Evolutionary conservation across 2,113 vertebrate species (phyloP).

Genomic region (Sciurus niger): DNA sequence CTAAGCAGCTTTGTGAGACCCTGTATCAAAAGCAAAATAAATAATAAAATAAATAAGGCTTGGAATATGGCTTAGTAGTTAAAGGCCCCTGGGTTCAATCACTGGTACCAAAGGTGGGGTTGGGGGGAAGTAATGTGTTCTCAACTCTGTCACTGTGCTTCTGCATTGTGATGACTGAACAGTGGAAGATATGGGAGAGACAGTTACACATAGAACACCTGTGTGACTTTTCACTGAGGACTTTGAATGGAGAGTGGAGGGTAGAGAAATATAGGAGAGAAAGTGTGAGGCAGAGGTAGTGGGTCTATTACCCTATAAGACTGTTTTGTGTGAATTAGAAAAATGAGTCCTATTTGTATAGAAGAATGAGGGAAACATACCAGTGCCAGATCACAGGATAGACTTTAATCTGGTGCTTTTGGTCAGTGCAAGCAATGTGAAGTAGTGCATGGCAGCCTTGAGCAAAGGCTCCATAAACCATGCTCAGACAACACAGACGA

Average conservation of each 20-base stretch:
- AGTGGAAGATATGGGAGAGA: background rate
- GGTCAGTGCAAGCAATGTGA: background rate
- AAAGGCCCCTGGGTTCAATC: too few species aligned
- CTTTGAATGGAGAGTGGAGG: too few species aligned
- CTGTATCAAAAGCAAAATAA: too few species aligned
- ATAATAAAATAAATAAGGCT: too few species aligned
- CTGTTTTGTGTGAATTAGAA: background rate
- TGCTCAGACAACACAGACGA: too few species aligned
- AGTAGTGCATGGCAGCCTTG: background rate
- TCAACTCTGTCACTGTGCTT: background rate
- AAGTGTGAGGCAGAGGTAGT: background rate
- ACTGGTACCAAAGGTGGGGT: too few species aligned
- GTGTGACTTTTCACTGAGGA: background rate
- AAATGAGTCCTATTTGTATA: background rate
- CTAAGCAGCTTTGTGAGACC: too few species aligned
- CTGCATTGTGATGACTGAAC: background rate
- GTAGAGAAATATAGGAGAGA: background rate
- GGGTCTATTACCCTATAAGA: too few species aligned
- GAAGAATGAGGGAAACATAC: background rate
- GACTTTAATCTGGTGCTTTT: background rate
- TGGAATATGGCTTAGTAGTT: too few species aligned
- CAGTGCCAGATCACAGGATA: background rate
- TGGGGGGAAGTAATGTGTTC: too few species aligned
- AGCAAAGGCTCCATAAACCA: background rate
- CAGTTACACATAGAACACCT: background rate